Base-by-base conservation (phyloP, 2,797 vertebrate genomes). In the Alfaro cultratus region DNA sequence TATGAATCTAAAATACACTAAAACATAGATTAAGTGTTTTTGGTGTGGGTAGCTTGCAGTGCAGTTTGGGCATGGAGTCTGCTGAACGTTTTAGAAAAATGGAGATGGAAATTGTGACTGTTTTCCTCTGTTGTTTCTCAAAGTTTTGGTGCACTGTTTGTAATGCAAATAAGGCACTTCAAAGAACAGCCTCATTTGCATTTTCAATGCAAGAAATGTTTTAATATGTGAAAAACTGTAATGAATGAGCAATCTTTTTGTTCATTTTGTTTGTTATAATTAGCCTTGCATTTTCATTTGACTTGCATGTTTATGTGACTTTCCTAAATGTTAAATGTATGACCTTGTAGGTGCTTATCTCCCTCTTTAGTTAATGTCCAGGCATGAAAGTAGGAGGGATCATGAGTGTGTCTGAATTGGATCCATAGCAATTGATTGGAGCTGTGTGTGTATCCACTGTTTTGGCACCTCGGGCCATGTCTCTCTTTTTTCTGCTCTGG, bases 101-200 rank as follows among this genome's bases (percentile, higher is more conserved):
- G 80, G 88, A 89, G 92, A 95, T 93, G 91, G 93, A 92, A 95
- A 91, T 92, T 91, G 90, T 94, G 89, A 86, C 92, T 95, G 95
- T 94, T 68, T 49, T 64, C 16, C 29, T 72, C 26, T 23, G 95
- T 94, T 95, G 93, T 95, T 93, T 95, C 29, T 26, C 16, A 91
- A 93, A 95, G 87, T 93, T 89, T 96, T 85, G 77, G 77, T 80
- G 85, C 81, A 75, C 77, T 96, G 95, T 97, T 97, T 97, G 96
- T 96, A 96, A 97, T 98, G 97, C 96, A 97, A 97, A 98, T 97
- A 93, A 96, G 92, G 85, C 80, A 94, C 95, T 97, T 97, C 96
- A 97, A 96, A 97, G 95, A 84, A 94, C 85, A 71, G 86, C 73
- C 89, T 95, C 93, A 96, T 98, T 97, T 96, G 94, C 96, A 97